Base-by-base conservation (phyloP, 2,797 vertebrate species). In the Cetoscarus ocellatus region DNA sequence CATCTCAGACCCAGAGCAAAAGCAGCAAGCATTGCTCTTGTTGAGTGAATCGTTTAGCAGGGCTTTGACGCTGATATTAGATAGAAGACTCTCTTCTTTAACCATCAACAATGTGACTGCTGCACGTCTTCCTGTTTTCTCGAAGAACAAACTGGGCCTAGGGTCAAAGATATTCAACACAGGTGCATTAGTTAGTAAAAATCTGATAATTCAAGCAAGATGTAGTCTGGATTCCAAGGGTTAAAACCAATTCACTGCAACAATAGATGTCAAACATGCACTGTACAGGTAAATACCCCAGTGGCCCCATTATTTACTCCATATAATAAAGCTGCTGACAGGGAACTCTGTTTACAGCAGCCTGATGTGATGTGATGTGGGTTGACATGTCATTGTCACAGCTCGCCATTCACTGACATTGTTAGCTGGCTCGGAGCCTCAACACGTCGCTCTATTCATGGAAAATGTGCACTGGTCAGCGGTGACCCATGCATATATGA, bases 371-470 rank as follows among this genome's bases (percentile, higher is more conserved):
- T 62, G 61, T 81, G 78, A 87, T 86, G 10, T 34, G 57, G 39
- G 70, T 56, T 75, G 80, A 86, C 82, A 71, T 71, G 70, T 77
- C 81, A 75, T 77, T 83, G 68, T 82, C 76, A 70, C 55, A 10
- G 35, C 62, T 58, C 5, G 7, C 72, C 73, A 62, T 82, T 80
- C 82, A 76, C 67, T 67, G 65, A 73, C 77, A 57, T 53, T 14
- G 58, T 75, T 54, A 49, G 58, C 77, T 71, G 73, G 70, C 78
- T 85, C 57, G 36, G 34, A 65, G 68, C 67, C 67, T 3, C 7
- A 77, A 67, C 61, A 39, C 65, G 17, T 52, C 49, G 1, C 66
- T 61, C 53, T 86, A 80, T 85, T 85, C 77, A 69, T 84, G 79
- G 71, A 73, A 58, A 73, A 48, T 62, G 47, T 64, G 77, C 73